Base-by-base conservation (phyloP, 92 coral and sea anemone genomes). In the Chrysogorgia sp. region DNA sequence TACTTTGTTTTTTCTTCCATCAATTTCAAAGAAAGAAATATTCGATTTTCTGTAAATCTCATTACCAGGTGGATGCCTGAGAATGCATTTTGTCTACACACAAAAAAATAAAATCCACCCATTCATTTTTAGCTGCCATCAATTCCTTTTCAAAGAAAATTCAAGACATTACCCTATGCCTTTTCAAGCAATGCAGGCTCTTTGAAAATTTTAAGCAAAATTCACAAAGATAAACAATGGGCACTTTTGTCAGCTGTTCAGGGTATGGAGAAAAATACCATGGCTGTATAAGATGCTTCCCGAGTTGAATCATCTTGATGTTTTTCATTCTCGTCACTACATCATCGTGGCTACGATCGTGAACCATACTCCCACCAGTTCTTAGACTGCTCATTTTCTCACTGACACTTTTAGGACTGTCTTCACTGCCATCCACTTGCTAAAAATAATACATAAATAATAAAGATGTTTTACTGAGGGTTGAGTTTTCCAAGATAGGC, bases 221-320 rank as follows among this genome's bases (percentile, higher is more conserved):
- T 75, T 94, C 98, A 84, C 98, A 94, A 61, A 94, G 83, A 80
- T 87, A 94, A 7, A 94, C 93, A 40, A 94, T 77, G 23, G 98
- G 83, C 2, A 77, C 90, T 77, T 84, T 77, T 10, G 97, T 92
- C 31, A 94, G 89, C 65, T 94, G 97, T 81, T 92, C 97, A 1
- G 98, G 98, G 66, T 94, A 94, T 0, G 98, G 98, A 22, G 98
- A 91, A 84, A 94, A 94, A 60, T 94, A 94, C 98, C 98, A 94
- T 0, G 98, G 98, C 45, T 90, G 86, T 29, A 94, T 94, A 37
- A 96, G 79, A 77, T 69, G 90, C 75, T 92, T 90, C 25, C 98
- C 98, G 26, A 94, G 83, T 60, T 94, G 98, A 24, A 94, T 85
- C 89, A 92, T 85, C 71, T 94, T 90, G 81, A 94, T 74, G 74